Percentiles rank a stretch among this genome's conserved stretches.
phyloP scores from a whole-genome alignment of 1,140 invertebrate genomes.

The Tetramorium alpestre region DNA sequence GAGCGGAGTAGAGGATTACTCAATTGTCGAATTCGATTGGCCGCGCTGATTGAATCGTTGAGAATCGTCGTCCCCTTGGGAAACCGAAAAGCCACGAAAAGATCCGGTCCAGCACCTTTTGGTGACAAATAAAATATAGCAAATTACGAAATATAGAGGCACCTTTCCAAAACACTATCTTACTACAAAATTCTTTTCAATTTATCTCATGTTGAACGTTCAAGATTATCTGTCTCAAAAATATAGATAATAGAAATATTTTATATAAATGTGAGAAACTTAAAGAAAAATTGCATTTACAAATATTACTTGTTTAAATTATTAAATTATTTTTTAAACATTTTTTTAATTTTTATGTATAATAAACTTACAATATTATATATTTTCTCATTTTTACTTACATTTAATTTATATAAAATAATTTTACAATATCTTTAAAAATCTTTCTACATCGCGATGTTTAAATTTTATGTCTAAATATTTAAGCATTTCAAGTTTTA shows the following conservation, averaged over 20 bases:
- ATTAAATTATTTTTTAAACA: background rate
- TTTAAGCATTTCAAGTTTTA: background rate
- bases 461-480: background rate
- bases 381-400: background rate
- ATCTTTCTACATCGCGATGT: background rate
- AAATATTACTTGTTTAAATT: background rate
- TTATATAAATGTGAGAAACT: background rate
- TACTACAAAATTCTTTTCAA: background rate
- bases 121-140: conserved; percentile 71
- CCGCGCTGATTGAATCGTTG: conserved; percentile 73
- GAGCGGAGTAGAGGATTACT: conserved; percentile 67
- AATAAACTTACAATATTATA: background rate
- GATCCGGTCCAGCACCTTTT: background rate
- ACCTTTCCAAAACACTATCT: background rate
- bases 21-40: conserved; percentile 73
- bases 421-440: background rate
- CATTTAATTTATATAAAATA: conserved; percentile 9
- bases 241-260: background rate
- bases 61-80: conserved; percentile 57
- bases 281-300: background rate
- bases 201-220: background rate
- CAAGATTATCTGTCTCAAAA: background rate
- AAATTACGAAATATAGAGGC: conserved; percentile 21
- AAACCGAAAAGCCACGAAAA: conserved; percentile 49
- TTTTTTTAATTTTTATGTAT: background rate